phyloP scores from a whole-genome alignment of 23 tunicate species.

The Halocynthia aurantium region DNA sequence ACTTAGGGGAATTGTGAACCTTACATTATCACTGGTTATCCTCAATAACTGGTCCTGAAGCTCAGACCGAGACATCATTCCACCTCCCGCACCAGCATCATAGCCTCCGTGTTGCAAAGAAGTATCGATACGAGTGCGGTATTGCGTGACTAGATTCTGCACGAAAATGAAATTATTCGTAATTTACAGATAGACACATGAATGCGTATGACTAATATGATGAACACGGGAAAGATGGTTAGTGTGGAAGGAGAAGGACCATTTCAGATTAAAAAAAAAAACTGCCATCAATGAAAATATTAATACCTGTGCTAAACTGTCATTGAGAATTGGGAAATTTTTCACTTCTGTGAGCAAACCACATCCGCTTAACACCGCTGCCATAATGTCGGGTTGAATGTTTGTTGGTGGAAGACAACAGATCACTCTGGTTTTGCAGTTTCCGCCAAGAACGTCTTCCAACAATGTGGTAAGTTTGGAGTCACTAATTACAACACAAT shows the following conservation, averaged over 20 bases:
- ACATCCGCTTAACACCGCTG: conserved; percentile 78
- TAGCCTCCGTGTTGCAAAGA: conserved; percentile 54
- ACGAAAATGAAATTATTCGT: not conserved
- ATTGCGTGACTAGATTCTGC: conserved; percentile 84
- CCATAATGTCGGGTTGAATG: conserved; percentile 49
- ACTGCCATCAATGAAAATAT: not conserved
- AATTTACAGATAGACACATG: not conserved
- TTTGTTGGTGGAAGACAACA: conserved; percentile 68
- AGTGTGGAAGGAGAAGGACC: no score
- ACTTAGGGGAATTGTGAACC: no score
- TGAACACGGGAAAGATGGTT: not conserved
- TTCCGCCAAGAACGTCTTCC: conserved; percentile 86
- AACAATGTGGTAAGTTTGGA: conserved; percentile 82
- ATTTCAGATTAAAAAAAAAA: not conserved
- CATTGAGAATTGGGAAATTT: conserved; percentile 87
- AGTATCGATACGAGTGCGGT: conserved; percentile 41
- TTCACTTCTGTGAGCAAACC: conserved; percentile 80
- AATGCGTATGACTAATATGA: not conserved
- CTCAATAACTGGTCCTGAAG: conserved; percentile 88
- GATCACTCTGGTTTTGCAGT: conserved; percentile 88
- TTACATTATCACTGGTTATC: conserved; percentile 82
- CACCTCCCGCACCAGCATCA: conserved; percentile 64
- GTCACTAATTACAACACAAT: conserved; percentile 41
- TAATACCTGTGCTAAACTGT: conserved; percentile 82
- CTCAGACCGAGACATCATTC: conserved; percentile 72